Evolutionary conservation across 92 coral and sea anemone genomes (phyloP).

Genomic region (Epizoanthus illoricatus): DNA sequence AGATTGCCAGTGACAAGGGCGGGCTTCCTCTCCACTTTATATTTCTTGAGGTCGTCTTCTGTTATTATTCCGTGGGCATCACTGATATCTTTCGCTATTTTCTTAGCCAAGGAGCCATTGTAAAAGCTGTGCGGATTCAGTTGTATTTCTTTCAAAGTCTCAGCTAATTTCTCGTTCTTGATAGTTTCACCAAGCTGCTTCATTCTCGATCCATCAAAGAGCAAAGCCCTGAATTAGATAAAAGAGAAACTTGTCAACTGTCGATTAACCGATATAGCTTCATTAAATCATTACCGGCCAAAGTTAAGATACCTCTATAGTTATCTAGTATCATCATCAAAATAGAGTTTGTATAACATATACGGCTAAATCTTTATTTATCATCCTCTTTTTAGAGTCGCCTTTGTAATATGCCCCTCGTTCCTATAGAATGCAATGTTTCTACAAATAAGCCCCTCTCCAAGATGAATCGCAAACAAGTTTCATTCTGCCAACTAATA

Average conservation of each 20-base stretch:
- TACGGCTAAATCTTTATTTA: too few species aligned
- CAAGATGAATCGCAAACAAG: too few species aligned
- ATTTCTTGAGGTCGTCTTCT: conserved; percentile 58
- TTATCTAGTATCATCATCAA: too few species aligned
- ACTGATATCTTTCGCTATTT: conserved; percentile 64
- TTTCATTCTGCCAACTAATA: too few species aligned
- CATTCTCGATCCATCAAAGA: conserved; percentile 55
- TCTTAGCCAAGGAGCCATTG: conserved; percentile 69
- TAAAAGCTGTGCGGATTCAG: conserved; percentile 72
- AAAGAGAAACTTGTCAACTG: background rate
- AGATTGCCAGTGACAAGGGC: conserved; percentile 36
- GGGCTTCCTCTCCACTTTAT: conserved; percentile 50
- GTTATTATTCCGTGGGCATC: conserved; percentile 71
- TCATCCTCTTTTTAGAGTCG: too few species aligned
- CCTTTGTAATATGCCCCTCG: too few species aligned
- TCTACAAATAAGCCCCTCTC: too few species aligned
- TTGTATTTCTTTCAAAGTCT: conserved; percentile 59
- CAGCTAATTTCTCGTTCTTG: conserved; percentile 72
- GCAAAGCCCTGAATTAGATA: conserved; percentile 54
- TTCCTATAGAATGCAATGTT: too few species aligned
- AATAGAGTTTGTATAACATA: too few species aligned
- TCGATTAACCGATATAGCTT: too few species aligned
- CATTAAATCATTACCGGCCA: too few species aligned
- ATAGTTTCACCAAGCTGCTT: conserved; percentile 58
- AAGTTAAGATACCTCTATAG: too few species aligned